These are phyloP conservation scores for Oncopodura yosiiana DNA, from an alignment of 1,140 invertebrate species.

Conservation along the genomic window DNA sequence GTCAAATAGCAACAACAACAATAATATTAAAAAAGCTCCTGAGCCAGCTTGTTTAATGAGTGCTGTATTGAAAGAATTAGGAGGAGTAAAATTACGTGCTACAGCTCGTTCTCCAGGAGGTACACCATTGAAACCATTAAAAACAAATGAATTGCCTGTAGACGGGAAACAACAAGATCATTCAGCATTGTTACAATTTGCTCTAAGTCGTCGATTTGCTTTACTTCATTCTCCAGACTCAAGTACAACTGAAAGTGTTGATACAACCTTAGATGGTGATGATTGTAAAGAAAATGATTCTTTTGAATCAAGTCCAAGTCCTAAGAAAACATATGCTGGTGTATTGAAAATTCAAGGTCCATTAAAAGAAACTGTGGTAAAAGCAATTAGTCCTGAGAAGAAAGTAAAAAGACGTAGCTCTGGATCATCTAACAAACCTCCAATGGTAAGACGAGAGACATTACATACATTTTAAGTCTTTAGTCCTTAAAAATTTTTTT, in stretches of 20 bases:
- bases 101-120: conserved; percentile 25
- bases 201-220: conserved; percentile 17
- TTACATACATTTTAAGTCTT: no score
- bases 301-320: conserved; percentile 3
- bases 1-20: not conserved
- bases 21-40: not conserved
- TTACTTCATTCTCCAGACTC: conserved; percentile 19
- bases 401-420: not conserved
- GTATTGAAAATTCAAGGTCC: not conserved
- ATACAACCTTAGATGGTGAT: not conserved
- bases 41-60: conserved; percentile 1
- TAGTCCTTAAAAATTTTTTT: not conserved
- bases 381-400: not conserved
- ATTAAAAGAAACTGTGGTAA: not conserved
- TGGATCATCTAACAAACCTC: not conserved
- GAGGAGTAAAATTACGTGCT: conserved; percentile 15
- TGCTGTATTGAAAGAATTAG: conserved; percentile 24
- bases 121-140: conserved; percentile 18
- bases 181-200: conserved; percentile 6
- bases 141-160: not conserved
- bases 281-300: conserved; percentile 12
- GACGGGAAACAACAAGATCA: no score
- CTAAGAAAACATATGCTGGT: not conserved
- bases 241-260: not conserved
- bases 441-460: no score